Evolutionary conservation across 2,797 vertebrate species (phyloP).

Genomic region (Glossophaga mutica): DNA sequence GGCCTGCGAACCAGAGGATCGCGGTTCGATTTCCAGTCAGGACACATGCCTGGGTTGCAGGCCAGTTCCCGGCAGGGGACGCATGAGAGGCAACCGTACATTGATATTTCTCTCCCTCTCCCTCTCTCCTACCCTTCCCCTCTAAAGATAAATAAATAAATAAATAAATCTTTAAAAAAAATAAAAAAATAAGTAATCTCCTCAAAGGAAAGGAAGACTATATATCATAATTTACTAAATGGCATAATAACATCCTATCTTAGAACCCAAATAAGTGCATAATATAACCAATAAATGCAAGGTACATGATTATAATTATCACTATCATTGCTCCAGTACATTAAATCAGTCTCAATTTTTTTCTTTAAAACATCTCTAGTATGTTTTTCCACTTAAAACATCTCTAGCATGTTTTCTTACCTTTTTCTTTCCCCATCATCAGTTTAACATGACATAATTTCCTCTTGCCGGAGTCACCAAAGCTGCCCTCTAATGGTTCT

Average conservation of each 20-base stretch:
- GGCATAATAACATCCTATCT: neutral
- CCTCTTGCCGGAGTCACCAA: neutral
- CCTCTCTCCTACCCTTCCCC: too few relatives aligned
- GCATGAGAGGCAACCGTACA: too few relatives aligned
- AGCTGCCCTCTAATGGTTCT: neutral
- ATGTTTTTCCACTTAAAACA: neutral
- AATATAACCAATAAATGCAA: neutral
- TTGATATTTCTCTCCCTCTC: too few relatives aligned
- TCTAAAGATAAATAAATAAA: too few relatives aligned
- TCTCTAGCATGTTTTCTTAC: neutral
- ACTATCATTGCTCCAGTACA: neutral
- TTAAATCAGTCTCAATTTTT: neutral
- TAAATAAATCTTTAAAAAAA: neutral
- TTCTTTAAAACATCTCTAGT: neutral
- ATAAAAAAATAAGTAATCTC: neutral
- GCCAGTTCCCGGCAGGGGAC: too few relatives aligned
- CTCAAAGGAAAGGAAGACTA: neutral
- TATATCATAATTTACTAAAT: neutral
- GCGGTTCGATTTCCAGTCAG: too few relatives aligned
- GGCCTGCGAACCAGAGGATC: too few relatives aligned
- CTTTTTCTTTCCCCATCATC: neutral
- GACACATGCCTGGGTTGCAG: too few relatives aligned
- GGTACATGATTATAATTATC: neutral
- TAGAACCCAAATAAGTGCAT: neutral
- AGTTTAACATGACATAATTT: neutral